A percentile compares a stretch with the other conserved stretches of the same genome.
Evolutionary conservation across 2,113 vertebrate genomes (phyloP).

Genomic region (Gyps fulvus): DNA sequence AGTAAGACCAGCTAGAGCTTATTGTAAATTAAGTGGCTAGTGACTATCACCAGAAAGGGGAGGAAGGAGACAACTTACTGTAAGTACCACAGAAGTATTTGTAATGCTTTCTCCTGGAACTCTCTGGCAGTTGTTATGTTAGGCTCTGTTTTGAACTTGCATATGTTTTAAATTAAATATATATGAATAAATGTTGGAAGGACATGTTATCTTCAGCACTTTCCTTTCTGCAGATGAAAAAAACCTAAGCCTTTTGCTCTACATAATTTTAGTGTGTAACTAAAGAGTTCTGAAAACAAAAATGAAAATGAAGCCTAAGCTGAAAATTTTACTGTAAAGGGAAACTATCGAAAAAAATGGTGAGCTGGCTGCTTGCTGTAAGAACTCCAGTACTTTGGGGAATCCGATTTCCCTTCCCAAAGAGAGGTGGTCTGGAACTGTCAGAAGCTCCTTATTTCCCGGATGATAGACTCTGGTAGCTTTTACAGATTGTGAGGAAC

Average conservation of each 20-base stretch:
- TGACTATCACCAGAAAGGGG: neutral
- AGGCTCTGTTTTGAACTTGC: neutral
- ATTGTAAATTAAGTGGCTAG: neutral
- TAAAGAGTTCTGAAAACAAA: neutral
- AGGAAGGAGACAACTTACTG: neutral
- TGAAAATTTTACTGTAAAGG: conserved; percentile 1
- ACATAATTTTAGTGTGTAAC: neutral
- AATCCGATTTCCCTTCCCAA: neutral
- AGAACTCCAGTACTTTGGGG: neutral
- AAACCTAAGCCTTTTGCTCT: neutral
- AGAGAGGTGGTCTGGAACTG: neutral
- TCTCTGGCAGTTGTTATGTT: neutral
- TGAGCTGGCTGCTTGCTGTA: neutral
- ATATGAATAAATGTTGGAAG: conserved; percentile 6
- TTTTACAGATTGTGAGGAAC: neutral
- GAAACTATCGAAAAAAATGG: neutral
- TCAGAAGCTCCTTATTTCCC: neutral
- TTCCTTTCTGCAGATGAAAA: neutral
- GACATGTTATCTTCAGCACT: conserved; percentile 16
- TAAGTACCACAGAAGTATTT: neutral
- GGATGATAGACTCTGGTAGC: neutral
- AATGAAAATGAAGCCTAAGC: neutral
- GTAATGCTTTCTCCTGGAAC: conserved; percentile 4
- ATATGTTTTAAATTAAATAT: conserved; percentile 44
- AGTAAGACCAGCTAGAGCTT: neutral